Evolutionary conservation across 2,113 vertebrate genomes (phyloP).

Genomic region (Sminthopsis crassicaudata): DNA sequence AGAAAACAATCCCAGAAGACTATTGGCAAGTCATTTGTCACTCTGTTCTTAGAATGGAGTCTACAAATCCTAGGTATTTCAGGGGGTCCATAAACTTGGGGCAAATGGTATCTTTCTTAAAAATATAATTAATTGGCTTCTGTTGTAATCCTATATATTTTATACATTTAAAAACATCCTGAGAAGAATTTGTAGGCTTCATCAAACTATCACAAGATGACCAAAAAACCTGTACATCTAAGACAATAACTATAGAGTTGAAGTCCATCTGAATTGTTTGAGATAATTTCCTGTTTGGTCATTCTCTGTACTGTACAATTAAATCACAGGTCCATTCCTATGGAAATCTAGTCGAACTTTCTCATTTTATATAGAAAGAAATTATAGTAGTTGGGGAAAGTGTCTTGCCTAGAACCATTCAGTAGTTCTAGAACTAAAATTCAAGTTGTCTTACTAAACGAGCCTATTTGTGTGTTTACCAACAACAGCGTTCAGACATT

Average conservation of each 20-base stretch:
- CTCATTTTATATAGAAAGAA: background rate
- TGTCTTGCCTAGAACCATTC: background rate
- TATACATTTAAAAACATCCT: background rate
- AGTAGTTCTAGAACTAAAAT: background rate
- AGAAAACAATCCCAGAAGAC: background rate
- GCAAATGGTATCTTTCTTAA: background rate
- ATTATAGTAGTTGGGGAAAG: background rate
- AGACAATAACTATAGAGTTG: background rate
- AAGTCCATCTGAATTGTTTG: background rate
- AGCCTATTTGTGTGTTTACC: background rate
- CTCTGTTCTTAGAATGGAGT: background rate
- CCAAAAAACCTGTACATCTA: background rate
- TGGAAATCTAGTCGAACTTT: background rate
- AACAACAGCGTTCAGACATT: background rate
- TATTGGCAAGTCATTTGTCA: background rate
- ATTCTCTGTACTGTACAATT: background rate
- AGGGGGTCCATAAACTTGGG: background rate
- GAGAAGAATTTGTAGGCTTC: background rate
- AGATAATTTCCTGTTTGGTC: background rate
- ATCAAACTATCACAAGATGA: background rate
- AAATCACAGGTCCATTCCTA: background rate
- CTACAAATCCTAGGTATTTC: background rate
- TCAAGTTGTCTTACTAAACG: background rate
- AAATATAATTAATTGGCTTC: background rate
- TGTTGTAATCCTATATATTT: background rate